Conservation (phyloP, 23 tunicate species). For the Halocynthia roretzi region DNA sequence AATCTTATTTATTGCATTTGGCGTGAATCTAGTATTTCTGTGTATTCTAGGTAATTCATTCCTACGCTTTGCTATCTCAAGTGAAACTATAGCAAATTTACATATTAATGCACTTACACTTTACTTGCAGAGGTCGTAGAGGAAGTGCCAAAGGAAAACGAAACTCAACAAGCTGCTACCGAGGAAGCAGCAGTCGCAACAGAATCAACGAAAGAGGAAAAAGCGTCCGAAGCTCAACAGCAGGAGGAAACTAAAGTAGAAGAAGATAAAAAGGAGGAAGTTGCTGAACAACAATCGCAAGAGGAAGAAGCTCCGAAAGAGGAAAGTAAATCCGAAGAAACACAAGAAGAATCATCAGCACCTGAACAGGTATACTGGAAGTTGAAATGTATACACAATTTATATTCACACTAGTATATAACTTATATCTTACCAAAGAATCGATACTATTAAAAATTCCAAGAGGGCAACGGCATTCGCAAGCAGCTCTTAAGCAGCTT, state of each 20-base stretch:
- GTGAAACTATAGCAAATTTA: too few species aligned
- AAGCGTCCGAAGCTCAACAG: background rate
- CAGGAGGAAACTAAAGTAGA: slow-evolving; percentile 5
- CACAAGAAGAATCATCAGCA: background rate
- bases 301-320: slow-evolving; percentile 1
- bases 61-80: too few species aligned
- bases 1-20: too few species aligned
- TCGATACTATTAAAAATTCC: too few species aligned
- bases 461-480: too few species aligned
- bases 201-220: background rate
- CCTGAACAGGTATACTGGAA: background rate
- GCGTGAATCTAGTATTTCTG: too few species aligned
- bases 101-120: too few species aligned
- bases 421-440: too few species aligned
- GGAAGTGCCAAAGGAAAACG: slow-evolving; percentile 16
- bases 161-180: slow-evolving; percentile 13
- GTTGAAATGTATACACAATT: too few species aligned
- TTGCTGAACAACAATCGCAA: slow-evolving; percentile 4
- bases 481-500: too few species aligned
- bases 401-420: too few species aligned
- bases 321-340: background rate
- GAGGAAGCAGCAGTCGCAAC: background rate
- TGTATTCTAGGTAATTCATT: too few species aligned
- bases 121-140: slow-evolving; percentile 2
- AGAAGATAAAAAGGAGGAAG: background rate